A percentile compares a stretch with the other conserved stretches of the same genome.
Conservation (phyloP, 1,140 invertebrate genomes). For the Colletes latitarsis region DNA sequence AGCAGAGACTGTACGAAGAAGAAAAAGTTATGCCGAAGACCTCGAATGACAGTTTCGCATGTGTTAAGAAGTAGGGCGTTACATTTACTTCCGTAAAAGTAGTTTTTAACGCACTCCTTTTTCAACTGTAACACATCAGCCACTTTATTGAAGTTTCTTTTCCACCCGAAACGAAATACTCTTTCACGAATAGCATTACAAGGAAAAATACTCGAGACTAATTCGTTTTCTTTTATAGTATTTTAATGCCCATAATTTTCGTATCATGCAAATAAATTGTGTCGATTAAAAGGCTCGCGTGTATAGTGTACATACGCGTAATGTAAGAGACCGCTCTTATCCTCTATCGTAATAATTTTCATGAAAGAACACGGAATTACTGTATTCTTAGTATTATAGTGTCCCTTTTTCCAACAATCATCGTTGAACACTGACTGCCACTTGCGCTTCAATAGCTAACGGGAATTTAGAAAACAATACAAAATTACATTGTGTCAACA, state of each 20-base stretch:
- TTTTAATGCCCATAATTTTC: background rate
- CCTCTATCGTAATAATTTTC: background rate
- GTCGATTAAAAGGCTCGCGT: background rate
- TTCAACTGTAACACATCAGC: background rate
- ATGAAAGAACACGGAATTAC: background rate
- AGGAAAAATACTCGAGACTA: background rate
- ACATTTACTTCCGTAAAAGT: slow-evolving; percentile 12
- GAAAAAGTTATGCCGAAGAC: background rate
- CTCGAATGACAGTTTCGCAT: slow-evolving; percentile 4
- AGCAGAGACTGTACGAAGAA: background rate
- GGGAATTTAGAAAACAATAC: slow-evolving; percentile 35
- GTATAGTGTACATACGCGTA: background rate
- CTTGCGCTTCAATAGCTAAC: slow-evolving; percentile 11
- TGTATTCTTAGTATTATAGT: background rate
- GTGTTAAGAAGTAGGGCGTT: slow-evolving; percentile 1
- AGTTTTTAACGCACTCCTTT: background rate
- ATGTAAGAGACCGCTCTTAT: background rate
- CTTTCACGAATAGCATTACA: background rate
- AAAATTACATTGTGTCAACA: slow-evolving; percentile 13
- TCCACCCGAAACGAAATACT: background rate
- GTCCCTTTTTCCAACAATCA: background rate
- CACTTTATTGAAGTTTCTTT: background rate
- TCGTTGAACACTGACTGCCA: background rate
- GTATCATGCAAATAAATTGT: background rate
- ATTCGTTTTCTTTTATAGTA: background rate